phyloP scores from a whole-genome alignment of 2,888 invertebrate genomes.

The Isoperla grammatica region DNA sequence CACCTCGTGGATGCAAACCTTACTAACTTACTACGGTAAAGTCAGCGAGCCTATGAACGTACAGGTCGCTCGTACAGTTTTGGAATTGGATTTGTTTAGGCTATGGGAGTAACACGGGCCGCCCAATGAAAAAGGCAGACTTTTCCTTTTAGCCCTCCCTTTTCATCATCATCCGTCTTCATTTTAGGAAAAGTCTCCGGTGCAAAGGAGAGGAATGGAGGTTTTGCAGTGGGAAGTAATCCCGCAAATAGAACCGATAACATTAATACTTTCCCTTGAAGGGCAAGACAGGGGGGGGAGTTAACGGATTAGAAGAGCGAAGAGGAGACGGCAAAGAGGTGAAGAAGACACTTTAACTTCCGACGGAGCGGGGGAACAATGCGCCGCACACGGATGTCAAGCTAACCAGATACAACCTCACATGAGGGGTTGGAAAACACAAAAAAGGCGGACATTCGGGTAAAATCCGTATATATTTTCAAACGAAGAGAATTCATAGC shows the following conservation, averaged over 20 bases:
- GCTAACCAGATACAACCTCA: not conserved
- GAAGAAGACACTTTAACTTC: slow-evolving; percentile 7
- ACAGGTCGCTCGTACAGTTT: slow-evolving; percentile 5
- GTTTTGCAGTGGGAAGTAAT: slow-evolving; percentile 20
- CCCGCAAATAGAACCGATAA: slow-evolving; percentile 26
- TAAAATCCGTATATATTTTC: too few species aligned
- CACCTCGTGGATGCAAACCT: not conserved
- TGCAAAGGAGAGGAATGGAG: slow-evolving; percentile 13
- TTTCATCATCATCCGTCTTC: slow-evolving; percentile 30
- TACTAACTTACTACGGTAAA: not conserved
- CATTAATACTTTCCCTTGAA: slow-evolving; percentile 11
- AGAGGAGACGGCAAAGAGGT: slow-evolving; percentile 2
- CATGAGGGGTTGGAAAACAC: not conserved
- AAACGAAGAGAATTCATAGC: slow-evolving; percentile 4
- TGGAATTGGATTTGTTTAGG: slow-evolving; percentile 26
- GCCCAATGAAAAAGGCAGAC: slow-evolving; percentile 15
- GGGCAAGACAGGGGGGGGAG: slow-evolving; percentile 5
- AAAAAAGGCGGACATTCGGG: slow-evolving; percentile 5
- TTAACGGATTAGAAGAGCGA: slow-evolving; percentile 3
- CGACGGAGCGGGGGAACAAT: not conserved
- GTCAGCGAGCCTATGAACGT: not conserved
- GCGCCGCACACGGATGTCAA: not conserved
- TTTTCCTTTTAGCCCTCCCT: slow-evolving; percentile 23
- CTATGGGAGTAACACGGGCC: slow-evolving; percentile 4
- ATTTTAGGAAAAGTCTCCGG: slow-evolving; percentile 24